Base-by-base conservation (phyloP, 2,797 vertebrate species). In the Sebastes nivosus region DNA sequence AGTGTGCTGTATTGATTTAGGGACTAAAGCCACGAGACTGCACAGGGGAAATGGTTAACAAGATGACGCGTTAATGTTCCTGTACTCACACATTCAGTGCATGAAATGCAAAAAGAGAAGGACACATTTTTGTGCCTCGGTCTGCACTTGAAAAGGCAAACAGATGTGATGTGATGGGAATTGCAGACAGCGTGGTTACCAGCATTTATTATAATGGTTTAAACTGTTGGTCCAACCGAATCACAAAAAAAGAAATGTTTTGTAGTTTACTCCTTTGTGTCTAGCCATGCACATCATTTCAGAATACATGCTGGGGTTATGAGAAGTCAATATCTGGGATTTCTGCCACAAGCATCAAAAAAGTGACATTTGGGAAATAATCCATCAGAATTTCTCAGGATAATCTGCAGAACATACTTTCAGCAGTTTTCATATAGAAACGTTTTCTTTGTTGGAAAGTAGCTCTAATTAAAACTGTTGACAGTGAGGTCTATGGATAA, bases 81-180 rank as follows among this genome's bases (percentile, higher is more conserved):
- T 25, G 64, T 11, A 1, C 24, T 57, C 6, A 60, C 18, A 36
- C 13, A 30, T 68, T 58, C 57, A 58, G 10, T 61, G 70, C 14
- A 14, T 57, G 13, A 54, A 27, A 42, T 38, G 16, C 11, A 66
- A 38, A 66, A 11, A 72, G 32, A 65, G 36, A 65, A 27, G 13
- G 12, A 36, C 14, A 50, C 25, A 6, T 29, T 54, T 9, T 52
- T 30, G 29, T 24, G 30, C 36, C 13, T 65, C 22, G 0, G 16
- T 34, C 66, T 80, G 67, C 27, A 12, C 57, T 63, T 20, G 13
- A 70, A 67, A 65, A 54, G 36, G 27, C 46, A 29, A 66, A 64
- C 72, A 75, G 52, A 87, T 74, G 81, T 66, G 64, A 67, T 75
- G 29, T 34, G 59, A 82, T 55, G 16, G n/a, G 67, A 57, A 34